Evolutionary conservation across 2,888 invertebrate genomes (phyloP), one percentile per base, ranked within the genome.

Genomic region (Galerucella calmariensis): DNA sequence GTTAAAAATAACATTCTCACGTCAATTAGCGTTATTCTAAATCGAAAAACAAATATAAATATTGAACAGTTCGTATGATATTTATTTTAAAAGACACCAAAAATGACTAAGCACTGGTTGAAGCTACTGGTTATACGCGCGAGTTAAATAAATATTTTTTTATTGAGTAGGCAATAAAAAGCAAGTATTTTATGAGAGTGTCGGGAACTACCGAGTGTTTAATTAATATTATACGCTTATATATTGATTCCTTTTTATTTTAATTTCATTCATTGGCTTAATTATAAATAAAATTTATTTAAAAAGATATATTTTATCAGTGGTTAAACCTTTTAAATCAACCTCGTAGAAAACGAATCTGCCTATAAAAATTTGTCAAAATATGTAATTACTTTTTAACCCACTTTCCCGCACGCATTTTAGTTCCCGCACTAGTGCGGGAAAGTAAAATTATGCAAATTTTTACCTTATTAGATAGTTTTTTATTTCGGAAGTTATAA

Each of bases 21-120:
- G 63, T 70, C 63, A 70, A 70, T 70, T 63, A 70, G 63, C 53
- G 70, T 63, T 70, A 70, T 70, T 70, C 70, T 63, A 70, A 70
- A 20, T 8, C 10, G 51, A 53, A 51, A 63, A 53, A 27, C 70
- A 70, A 70, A 70, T 63, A 70, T 70, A 70, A 70, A 70, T 63
- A 70, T 70, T 70, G 35, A 27, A 63, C 12, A 10, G 11, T 62
- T 35, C 41, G 9, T 61, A 53, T 8, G 16, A 20, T 62, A 35
- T 62, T 62, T 62, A 62, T 62, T 62, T 41, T 62, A 20, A 12
- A 41, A 41, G 35, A n/a, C 62, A 62, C 62, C 27, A 61, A 62
- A 62, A 62, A 62, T 41, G 62, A 35, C 35, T 62, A 41, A 35
- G 41, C 41, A 62, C 62, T 35, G 62, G 8, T 62, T 9, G 20